These are phyloP conservation scores for Leptinotarsa undecemlineata DNA, from an alignment of 1,140 invertebrate species.

Conservation along the genomic window DNA sequence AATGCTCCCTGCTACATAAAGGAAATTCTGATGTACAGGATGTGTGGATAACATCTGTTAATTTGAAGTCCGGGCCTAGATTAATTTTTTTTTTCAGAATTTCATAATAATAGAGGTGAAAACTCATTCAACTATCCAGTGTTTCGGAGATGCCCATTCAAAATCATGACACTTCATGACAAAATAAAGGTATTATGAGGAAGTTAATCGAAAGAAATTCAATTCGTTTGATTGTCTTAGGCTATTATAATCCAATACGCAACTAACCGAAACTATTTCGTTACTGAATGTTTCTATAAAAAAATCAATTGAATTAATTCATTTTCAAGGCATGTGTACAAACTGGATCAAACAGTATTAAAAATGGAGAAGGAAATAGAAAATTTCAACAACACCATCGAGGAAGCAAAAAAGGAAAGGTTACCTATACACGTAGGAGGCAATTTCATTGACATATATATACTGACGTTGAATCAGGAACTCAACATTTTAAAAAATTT, in stretches of 20 bases:
- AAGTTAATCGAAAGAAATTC: neutral
- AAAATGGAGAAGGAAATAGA: constrained; percentile 63
- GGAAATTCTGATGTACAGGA: too few relatives aligned
- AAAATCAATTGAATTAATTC: neutral
- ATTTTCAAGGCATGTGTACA: constrained; percentile 57
- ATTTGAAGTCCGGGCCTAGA: too few relatives aligned
- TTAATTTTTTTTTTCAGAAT: too few relatives aligned
- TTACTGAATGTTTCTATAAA: neutral
- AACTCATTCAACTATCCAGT: too few relatives aligned
- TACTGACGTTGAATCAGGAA: constrained; percentile 79
- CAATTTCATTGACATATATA: constrained; percentile 66
- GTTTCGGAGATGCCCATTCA: too few relatives aligned
- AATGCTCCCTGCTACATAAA: too few relatives aligned
- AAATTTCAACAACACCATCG: constrained; percentile 69
- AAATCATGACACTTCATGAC: neutral
- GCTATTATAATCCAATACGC: neutral
- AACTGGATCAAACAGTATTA: constrained; percentile 67
- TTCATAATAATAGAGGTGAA: too few relatives aligned
- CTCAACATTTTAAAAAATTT: constrained; percentile 75
- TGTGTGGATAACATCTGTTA: too few relatives aligned
- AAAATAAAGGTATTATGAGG: neutral
- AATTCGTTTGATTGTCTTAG: neutral
- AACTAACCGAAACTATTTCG: neutral
- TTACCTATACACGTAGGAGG: constrained; percentile 66
- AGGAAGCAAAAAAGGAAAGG: constrained; percentile 64